Evolutionary conservation across 2,113 vertebrate species (phyloP).

Genomic region (Thamnophis sirtalis): DNA sequence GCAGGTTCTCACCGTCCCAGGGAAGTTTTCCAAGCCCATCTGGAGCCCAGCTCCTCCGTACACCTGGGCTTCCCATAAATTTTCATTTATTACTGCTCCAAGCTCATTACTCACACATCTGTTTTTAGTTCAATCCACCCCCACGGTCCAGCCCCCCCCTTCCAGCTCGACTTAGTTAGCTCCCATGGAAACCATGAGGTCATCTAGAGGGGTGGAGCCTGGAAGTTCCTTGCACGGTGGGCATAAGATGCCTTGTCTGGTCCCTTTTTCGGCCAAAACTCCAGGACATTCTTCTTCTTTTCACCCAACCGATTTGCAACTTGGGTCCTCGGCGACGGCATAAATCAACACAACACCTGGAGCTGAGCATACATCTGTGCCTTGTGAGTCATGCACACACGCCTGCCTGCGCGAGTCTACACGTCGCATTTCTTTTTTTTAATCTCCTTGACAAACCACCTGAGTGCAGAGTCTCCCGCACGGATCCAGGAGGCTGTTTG

Average conservation of each 20-base stretch:
- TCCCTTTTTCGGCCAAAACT: background rate
- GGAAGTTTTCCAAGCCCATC: background rate
- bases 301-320: background rate
- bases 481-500: background rate
- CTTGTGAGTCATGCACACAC: background rate
- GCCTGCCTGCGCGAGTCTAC: background rate
- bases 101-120: constrained; percentile 46
- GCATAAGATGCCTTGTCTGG: constrained; percentile 33
- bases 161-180: constrained; percentile 60
- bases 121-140: constrained; percentile 18
- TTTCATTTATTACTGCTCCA: constrained; percentile 23
- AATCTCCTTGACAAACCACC: background rate
- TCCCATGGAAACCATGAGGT: constrained; percentile 65
- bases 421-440: background rate
- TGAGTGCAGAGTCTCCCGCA: background rate
- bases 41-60: background rate
- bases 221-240: constrained; percentile 39
- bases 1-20: no score
- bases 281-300: rapidly evolving
- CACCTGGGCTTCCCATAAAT: constrained; percentile 37
- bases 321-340: background rate
- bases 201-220: constrained; percentile 52
- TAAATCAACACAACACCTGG: background rate
- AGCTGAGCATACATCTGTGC: background rate
- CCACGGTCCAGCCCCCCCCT: constrained; percentile 20